Base-by-base conservation (phyloP, 2,888 invertebrate species). In the Lochmaea crataegi region DNA sequence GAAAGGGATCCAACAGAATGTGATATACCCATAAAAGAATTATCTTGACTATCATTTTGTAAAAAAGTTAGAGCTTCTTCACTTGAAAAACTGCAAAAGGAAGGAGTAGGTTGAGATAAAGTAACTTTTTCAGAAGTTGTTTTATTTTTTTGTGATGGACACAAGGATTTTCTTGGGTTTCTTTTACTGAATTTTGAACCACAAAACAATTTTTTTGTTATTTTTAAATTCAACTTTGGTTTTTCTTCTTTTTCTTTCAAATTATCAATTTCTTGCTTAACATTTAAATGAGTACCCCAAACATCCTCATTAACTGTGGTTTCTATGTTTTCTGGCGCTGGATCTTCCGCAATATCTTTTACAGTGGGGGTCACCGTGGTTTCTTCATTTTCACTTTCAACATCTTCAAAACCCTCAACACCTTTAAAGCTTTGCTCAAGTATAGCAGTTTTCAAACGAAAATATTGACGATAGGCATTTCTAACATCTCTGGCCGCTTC, bases 401-500 rank as follows among this genome's bases (percentile, higher is more conserved):
- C 82, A 57, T 82, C 84, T 68, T 84, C 79, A 76, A 86, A 86
- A 38, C 85, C 86, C 67, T 86, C 89, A 32, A 91, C 88, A 80
- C 90, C 90, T 73, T 89, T 89, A 11, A 94, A 87, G 6, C 93
- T 92, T 80, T 92, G 91, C 82, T 95, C 94, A 63, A 95, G 87
- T 26, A 92, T 92, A 32, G 90, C 89, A 51, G 93, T 93, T 87
- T 95, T 95, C 9, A 95, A 85, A 79, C 93, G 91, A 87, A 93
- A 95, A 85, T 95, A 95, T 85, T 92, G 92, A 85, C 93, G 94
- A 83, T 96, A 96, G 0, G 95, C 93, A 83, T 93, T 90, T 81
- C 92, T 91, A 71, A 95, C 93, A 75, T 91, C 90, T 38, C 87
- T 85, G 57, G 92, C 91, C 14, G 96, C 95, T 86, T 92, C 92